Evolutionary conservation across 2,113 vertebrate species (phyloP).

Genomic region (Oreotrochilus melanogaster): DNA sequence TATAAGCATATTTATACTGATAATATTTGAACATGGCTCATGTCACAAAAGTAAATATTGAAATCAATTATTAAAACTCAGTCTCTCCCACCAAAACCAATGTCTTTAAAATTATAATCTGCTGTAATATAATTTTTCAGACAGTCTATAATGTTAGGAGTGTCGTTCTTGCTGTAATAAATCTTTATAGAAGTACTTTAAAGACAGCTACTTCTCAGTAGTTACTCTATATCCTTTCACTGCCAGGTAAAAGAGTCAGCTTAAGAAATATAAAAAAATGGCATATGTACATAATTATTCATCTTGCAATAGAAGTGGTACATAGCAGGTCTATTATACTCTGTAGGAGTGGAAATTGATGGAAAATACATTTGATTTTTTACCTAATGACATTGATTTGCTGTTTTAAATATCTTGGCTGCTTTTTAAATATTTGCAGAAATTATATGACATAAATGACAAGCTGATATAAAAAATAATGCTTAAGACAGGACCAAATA

Average conservation of each 20-base stretch:
- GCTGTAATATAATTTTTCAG: background rate
- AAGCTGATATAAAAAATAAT: slow-evolving; percentile 19
- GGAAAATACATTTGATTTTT: slow-evolving; percentile 40
- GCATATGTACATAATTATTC: background rate
- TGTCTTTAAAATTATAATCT: background rate
- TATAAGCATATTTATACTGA: background rate
- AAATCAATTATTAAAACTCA: background rate
- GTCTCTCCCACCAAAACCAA: background rate
- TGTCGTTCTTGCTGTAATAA: background rate
- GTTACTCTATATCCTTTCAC: background rate
- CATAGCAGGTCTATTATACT: slow-evolving; percentile 31
- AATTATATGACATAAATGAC: slow-evolving; percentile 30
- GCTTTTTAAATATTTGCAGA: slow-evolving; percentile 51
- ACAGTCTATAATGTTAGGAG: background rate
- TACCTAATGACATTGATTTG: slow-evolving; percentile 67
- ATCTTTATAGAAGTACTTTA: background rate
- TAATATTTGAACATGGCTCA: background rate
- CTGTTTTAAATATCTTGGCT: slow-evolving; percentile 58
- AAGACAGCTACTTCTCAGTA: background rate
- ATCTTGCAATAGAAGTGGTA: slow-evolving; percentile 39
- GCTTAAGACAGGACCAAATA: background rate
- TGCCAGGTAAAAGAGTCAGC: background rate
- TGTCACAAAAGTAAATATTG: slow-evolving; percentile 22
- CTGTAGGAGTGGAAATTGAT: slow-evolving; percentile 62
- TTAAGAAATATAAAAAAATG: slow-evolving; percentile 59